Conservation (phyloP, 2,888 invertebrate species). For the Eristalis arbustorum region DNA sequence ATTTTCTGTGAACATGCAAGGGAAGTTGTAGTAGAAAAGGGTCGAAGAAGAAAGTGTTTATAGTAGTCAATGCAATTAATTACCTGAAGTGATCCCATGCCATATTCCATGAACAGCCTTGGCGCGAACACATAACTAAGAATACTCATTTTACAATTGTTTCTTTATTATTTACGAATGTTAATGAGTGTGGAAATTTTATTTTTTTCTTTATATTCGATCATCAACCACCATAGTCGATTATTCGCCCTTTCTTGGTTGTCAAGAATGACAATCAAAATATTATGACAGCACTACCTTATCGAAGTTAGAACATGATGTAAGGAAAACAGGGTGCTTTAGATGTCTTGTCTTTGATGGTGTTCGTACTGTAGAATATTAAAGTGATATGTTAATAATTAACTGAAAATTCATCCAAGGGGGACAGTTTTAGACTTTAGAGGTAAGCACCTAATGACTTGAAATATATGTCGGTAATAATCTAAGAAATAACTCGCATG, state of each 20-base stretch:
- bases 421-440: no score
- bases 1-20: slow-evolving; percentile 81
- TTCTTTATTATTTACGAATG: background rate
- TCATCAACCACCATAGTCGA: slow-evolving; percentile 32
- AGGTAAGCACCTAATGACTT: no score
- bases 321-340: no score
- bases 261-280: slow-evolving; percentile 29
- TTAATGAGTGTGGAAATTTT: slow-evolving; percentile 12
- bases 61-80: slow-evolving; percentile 22
- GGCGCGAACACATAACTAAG: slow-evolving; percentile 86
- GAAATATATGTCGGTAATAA: no score
- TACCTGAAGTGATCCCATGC: slow-evolving; percentile 83
- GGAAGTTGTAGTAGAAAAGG: slow-evolving; percentile 72
- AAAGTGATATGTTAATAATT: no score
- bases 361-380: no score
- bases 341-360: no score
- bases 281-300: slow-evolving; percentile 36
- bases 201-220: slow-evolving; percentile 30
- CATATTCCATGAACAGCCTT: slow-evolving; percentile 86
- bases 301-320: background rate
- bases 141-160: slow-evolving; percentile 76
- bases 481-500: no score
- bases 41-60: slow-evolving; percentile 11
- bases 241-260: slow-evolving; percentile 1
- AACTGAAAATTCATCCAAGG: no score